These are phyloP conservation scores for Malachius bipustulatus DNA, from an alignment of 2,888 invertebrate genomes.

Conservation along the genomic window DNA sequence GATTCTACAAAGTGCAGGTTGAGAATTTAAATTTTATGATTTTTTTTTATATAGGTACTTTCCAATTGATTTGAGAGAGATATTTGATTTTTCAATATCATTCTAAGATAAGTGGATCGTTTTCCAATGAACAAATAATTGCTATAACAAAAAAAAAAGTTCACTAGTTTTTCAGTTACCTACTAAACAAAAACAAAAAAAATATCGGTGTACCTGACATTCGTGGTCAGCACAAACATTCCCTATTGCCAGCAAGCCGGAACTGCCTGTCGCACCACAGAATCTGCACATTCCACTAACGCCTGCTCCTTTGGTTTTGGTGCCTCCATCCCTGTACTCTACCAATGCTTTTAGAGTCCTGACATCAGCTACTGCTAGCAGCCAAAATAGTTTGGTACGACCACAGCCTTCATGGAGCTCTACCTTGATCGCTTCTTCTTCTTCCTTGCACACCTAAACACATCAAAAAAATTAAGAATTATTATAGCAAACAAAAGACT, in stretches of 20 bases:
- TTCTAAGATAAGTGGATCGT: too few species aligned
- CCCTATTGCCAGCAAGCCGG: constrained; percentile 78
- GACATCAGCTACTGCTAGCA: constrained; percentile 84
- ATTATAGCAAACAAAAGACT: too few species aligned
- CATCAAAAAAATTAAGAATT: too few species aligned
- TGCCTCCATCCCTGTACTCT: constrained; percentile 75
- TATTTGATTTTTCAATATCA: too few species aligned
- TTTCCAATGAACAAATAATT: too few species aligned
- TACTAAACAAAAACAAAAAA: too few species aligned
- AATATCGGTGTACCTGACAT: constrained; percentile 61
- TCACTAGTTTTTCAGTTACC: too few species aligned
- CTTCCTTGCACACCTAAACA: constrained; percentile 78
- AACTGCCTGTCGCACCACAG: constrained; percentile 74
- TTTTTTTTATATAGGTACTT: too few species aligned
- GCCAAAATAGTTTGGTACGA: constrained; percentile 90
- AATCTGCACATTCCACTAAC: constrained; percentile 71
- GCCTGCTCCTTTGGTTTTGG: constrained; percentile 36
- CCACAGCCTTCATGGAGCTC: constrained; percentile 97
- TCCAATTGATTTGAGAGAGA: too few species aligned
- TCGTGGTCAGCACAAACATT: constrained; percentile 91
- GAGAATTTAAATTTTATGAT: too few species aligned
- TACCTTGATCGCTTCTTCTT: constrained; percentile 90
- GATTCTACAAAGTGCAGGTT: too few species aligned
- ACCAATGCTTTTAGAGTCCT: constrained; percentile 81
- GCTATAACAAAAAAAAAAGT: too few species aligned